phyloP scores from a whole-genome alignment of 2,888 invertebrate genomes.

The Drosophila cracens region DNA sequence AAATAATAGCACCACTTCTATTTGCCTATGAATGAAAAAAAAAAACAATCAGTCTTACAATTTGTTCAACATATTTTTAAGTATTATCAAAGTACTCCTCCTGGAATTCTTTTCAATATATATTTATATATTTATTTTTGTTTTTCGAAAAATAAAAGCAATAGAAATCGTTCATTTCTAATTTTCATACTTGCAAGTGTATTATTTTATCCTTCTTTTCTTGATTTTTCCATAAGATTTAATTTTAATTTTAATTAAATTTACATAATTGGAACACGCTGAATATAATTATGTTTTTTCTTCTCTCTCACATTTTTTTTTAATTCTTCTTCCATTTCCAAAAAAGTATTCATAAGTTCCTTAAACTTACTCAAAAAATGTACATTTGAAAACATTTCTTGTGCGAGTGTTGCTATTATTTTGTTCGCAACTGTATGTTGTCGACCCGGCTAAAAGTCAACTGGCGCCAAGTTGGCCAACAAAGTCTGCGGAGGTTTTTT shows the following conservation, averaged over 20 bases:
- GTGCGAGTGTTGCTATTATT: neutral
- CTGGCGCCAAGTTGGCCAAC: slow-evolving; percentile 48
- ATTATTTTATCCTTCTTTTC: too few relatives aligned
- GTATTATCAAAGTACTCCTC: too few relatives aligned
- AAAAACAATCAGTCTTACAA: too few relatives aligned
- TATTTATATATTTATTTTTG: too few relatives aligned
- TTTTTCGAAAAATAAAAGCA: too few relatives aligned
- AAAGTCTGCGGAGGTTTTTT: slow-evolving; percentile 50
- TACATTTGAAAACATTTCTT: neutral
- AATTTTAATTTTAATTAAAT: too few relatives aligned
- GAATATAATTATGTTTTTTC: neutral
- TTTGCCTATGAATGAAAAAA: neutral
- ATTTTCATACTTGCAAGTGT: too few relatives aligned
- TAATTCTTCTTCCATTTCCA: neutral
- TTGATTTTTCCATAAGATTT: too few relatives aligned
- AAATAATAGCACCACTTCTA: neutral
- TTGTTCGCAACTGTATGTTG: neutral
- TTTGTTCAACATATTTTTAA: too few relatives aligned
- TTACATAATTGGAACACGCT: neutral
- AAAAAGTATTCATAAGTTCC: neutral
- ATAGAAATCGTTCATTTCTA: too few relatives aligned
- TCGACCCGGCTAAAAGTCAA: slow-evolving; percentile 11
- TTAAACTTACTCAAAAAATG: neutral
- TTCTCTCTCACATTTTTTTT: neutral
- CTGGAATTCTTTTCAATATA: too few relatives aligned